Conservation (phyloP, 1,140 invertebrate genomes). For the Neuroterus valhalla region DNA sequence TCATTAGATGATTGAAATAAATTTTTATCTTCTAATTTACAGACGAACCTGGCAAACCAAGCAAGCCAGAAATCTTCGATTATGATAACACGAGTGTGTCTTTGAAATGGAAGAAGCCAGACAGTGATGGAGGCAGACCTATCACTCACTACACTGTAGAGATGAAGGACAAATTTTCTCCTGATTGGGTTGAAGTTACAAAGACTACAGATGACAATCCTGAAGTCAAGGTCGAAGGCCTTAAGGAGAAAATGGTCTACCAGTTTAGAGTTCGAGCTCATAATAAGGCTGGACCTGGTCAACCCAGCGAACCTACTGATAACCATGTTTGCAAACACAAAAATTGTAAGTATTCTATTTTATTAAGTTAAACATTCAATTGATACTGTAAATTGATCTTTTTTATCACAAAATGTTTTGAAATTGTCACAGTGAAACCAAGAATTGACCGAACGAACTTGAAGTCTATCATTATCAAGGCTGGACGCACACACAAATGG, state of each 20-base stretch:
- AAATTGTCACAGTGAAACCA: conserved; percentile 84
- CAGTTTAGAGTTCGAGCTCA: conserved; percentile 94
- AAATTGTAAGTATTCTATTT: conserved; percentile 83
- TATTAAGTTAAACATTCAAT: conserved; percentile 14
- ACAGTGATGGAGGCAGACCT: conserved; percentile 94
- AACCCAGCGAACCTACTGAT: conserved; percentile 93
- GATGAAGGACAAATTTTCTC: conserved; percentile 95
- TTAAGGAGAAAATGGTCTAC: conserved; percentile 95
- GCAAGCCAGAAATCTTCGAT: conserved; percentile 94
- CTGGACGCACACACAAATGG: conserved; percentile 93
- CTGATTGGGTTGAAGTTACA: conserved; percentile 90
- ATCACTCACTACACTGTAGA: conserved; percentile 96
- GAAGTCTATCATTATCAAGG: conserved; percentile 90
- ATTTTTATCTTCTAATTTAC: conserved; percentile 43
- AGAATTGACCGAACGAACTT: conserved; percentile 94
- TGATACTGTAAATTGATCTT: background rate
- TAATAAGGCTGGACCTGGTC: conserved; percentile 92
- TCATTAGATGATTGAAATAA: background rate
- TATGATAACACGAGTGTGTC: conserved; percentile 94
- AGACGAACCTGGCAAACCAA: conserved; percentile 91
- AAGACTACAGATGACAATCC: conserved; percentile 87
- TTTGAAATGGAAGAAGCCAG: conserved; percentile 92
- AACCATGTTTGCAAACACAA: conserved; percentile 95
- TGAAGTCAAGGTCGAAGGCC: conserved; percentile 87
- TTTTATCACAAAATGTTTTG: conserved; percentile 37